Percentiles rank a stretch among this genome's conserved stretches.
These are phyloP conservation scores for Hyposoter didymator DNA, from an alignment of 2,888 invertebrate species.

Conservation along the genomic window DNA sequence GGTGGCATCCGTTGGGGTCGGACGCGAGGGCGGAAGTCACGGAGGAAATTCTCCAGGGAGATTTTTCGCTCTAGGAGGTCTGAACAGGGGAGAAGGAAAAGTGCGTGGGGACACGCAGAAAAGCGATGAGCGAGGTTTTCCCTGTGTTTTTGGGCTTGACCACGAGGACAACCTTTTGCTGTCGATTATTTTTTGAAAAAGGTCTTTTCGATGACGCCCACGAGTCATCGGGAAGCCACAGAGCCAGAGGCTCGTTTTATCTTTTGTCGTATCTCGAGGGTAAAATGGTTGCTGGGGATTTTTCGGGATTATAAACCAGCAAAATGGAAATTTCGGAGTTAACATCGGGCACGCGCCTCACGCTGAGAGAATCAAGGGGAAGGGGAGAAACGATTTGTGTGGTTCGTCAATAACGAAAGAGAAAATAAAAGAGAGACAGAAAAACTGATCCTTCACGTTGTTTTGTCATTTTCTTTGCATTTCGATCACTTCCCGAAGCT, in stretches of 20 bases:
- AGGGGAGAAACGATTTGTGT: background rate
- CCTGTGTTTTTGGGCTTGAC: constrained; percentile 45
- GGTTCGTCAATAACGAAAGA: background rate
- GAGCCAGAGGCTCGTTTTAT: constrained; percentile 69
- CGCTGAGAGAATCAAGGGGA: constrained; percentile 70
- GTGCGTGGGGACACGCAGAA: constrained; percentile 49
- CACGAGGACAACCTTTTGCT: constrained; percentile 34
- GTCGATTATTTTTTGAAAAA: constrained; percentile 7
- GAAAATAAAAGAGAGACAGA: background rate
- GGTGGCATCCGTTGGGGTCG: background rate
- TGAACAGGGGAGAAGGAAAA: constrained; percentile 48
- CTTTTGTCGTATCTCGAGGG: constrained; percentile 72
- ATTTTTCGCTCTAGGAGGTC: constrained; percentile 75
- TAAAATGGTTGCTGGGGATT: constrained; percentile 38
- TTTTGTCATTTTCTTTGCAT: constrained; percentile 10
- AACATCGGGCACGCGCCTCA: constrained; percentile 79
- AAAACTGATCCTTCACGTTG: background rate
- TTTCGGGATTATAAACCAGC: constrained; percentile 68
- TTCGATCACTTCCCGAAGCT: constrained; percentile 24
- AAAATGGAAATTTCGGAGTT: constrained; percentile 68
- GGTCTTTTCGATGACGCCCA: constrained; percentile 61
- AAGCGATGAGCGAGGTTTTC: constrained; percentile 40
- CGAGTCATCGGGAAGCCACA: constrained; percentile 23
- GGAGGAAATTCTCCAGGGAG: constrained; percentile 52
- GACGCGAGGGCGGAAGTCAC: constrained; percentile 60